Base-by-base conservation (phyloP, 2,888 invertebrate genomes). In the Philopedon plagiatum region DNA sequence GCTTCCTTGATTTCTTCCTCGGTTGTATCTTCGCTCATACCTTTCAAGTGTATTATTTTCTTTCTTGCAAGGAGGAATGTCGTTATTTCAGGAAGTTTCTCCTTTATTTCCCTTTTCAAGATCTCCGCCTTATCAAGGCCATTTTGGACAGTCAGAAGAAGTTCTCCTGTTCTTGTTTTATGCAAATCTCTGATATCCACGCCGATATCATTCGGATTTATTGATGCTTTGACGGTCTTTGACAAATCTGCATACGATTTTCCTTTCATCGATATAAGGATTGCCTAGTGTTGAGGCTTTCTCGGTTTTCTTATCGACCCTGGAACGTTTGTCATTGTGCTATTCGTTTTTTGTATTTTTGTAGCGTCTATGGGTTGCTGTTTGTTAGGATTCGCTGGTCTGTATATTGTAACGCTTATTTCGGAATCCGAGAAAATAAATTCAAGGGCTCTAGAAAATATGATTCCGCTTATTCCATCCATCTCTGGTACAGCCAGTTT, bases 401-500 rank as follows among this genome's bases (percentile, higher is more conserved):
- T 41, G 9, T 29, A 26, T 15, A 15, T n/a, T 19, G 1, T 21
- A 7, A 49, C n/a, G 23, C 57, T 19, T 21, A 75, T 41, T 1
- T 21, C 8, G 34, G 60, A 63, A 18, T 70, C 60, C 0, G 21
- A 23, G 39, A 71, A 66, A n/a, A 74, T 37, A 26, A 34, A 76
- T 58, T 54, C 51, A 18, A 69, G 21, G 51, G 69, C 58, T 29
- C 72, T 21, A n/a, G 9, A 49, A 9, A 68, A 37, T 18, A 46
- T 58, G 1, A 39, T 1, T 3, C 72, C 69, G 0, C 29, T 32
- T n/a, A 68, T 26, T 5, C 64, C 69, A 7, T 69, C 70, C 32
- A 75, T 32, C 54, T 68, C 75, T 11, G 72, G 69, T 21, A 73
- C 56, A 8, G 69, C 73, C 9, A 69, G 9, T 60, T 65, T 66